Percentiles rank a stretch among this genome's conserved stretches.
Conservation (phyloP, 2,888 invertebrate species). For the Aricia artaxerxes region DNA sequence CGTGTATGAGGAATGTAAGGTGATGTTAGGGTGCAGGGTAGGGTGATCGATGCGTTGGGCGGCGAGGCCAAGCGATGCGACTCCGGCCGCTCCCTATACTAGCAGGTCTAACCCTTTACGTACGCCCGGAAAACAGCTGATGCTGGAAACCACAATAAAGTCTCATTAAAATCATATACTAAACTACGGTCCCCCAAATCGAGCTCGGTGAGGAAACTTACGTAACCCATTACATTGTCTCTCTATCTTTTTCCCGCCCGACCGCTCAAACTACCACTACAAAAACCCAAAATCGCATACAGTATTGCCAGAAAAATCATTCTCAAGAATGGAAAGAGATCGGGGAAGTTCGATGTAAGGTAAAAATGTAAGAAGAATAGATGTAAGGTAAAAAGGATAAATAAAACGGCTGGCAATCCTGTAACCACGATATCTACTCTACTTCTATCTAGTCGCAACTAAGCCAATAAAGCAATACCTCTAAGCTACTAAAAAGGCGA, state of each 20-base stretch:
- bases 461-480: conserved; percentile 38
- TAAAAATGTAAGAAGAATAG: neutral
- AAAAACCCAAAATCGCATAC: conserved; percentile 39
- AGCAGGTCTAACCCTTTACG: conserved; percentile 66
- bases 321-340: neutral
- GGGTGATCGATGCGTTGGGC: conserved; percentile 42
- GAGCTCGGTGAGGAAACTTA: conserved; percentile 30
- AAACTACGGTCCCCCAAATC: conserved; percentile 39
- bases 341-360: neutral
- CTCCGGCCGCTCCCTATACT: conserved; percentile 50
- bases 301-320: conserved; percentile 21
- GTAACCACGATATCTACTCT: conserved; percentile 33
- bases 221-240: conserved; percentile 29
- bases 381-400: neutral
- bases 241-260: conserved; percentile 48
- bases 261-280: conserved; percentile 52
- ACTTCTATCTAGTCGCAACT: conserved; percentile 32
- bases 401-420: conserved; percentile 1
- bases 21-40: conserved; percentile 44
- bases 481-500: conserved; percentile 34
- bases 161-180: conserved; percentile 58
- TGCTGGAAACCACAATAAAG: conserved; percentile 81
- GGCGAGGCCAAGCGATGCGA: conserved; percentile 41
- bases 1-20: conserved; percentile 35
- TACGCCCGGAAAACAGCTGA: conserved; percentile 84